Percentiles rank a stretch among this genome's conserved stretches.
These are phyloP conservation scores for Alitta virens DNA, from an alignment of 2,888 invertebrate genomes.

Conservation along the genomic window DNA sequence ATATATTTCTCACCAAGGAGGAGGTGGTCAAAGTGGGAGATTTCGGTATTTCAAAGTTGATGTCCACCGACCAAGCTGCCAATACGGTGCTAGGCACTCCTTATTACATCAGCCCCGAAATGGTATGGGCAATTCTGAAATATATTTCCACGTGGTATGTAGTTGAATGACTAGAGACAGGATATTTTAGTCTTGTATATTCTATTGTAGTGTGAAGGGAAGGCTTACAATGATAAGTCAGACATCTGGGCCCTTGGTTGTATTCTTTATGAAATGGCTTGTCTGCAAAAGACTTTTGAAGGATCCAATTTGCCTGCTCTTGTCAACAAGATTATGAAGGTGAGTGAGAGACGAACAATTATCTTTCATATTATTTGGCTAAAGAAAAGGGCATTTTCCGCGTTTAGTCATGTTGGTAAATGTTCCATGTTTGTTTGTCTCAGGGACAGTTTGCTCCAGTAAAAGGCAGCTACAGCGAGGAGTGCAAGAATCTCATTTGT, in stretches of 20 bases:
- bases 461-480: constrained; percentile 66
- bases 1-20: constrained; percentile 70
- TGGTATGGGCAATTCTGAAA: constrained; percentile 48
- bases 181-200: background rate
- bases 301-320: constrained; percentile 71
- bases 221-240: constrained; percentile 73
- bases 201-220: constrained; percentile 68
- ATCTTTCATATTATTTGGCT: no score
- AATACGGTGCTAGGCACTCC: constrained; percentile 73
- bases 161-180: no score
- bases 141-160: background rate
- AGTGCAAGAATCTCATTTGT: constrained; percentile 65
- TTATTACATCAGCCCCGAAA: constrained; percentile 74
- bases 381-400: no score
- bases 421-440: constrained; percentile 3
- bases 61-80: constrained; percentile 68
- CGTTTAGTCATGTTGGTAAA: no score
- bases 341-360: no score
- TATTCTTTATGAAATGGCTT: constrained; percentile 73
- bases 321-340: constrained; percentile 73
- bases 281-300: constrained; percentile 71
- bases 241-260: constrained; percentile 79
- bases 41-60: constrained; percentile 74
- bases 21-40: constrained; percentile 70
- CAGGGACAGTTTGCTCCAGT: constrained; percentile 70